Conservation (phyloP, 2,797 vertebrate species). For the Falco berigora region DNA sequence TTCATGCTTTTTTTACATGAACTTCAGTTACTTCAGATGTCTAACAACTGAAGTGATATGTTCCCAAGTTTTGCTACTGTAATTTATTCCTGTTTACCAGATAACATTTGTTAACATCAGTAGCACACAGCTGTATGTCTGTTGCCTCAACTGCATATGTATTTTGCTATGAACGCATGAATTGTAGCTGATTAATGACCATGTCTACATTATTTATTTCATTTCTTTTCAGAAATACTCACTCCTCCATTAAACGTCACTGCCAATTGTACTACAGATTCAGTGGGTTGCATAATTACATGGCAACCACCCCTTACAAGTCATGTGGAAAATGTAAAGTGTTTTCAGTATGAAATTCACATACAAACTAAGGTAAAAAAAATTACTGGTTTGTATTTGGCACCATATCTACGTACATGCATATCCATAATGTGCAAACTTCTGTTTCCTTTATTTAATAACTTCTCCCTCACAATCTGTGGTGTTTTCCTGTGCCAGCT, state of each 20-base stretch:
- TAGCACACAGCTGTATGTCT: neutral
- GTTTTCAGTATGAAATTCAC: conserved; percentile 44
- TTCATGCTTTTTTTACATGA: neutral
- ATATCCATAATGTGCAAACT: neutral
- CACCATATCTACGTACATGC: neutral
- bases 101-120: neutral
- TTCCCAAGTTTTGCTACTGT: neutral
- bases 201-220: neutral
- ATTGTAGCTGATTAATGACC: neutral
- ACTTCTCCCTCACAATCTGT: neutral
- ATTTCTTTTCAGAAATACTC: conserved; percentile 48
- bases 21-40: neutral
- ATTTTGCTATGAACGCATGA: neutral
- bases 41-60: neutral
- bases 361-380: conserved; percentile 38
- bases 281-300: neutral
- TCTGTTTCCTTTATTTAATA: neutral
- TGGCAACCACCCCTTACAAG: conserved; percentile 45
- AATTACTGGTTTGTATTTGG: neutral
- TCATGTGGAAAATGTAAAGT: rapidly evolving
- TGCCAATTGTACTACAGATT: neutral
- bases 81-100: neutral
- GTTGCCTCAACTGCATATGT: neutral
- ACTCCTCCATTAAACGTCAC: conserved; percentile 44
- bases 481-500: neutral